Evolutionary conservation across 2,888 invertebrate species (phyloP).

Genomic region (Neuroscelio doddi): DNA sequence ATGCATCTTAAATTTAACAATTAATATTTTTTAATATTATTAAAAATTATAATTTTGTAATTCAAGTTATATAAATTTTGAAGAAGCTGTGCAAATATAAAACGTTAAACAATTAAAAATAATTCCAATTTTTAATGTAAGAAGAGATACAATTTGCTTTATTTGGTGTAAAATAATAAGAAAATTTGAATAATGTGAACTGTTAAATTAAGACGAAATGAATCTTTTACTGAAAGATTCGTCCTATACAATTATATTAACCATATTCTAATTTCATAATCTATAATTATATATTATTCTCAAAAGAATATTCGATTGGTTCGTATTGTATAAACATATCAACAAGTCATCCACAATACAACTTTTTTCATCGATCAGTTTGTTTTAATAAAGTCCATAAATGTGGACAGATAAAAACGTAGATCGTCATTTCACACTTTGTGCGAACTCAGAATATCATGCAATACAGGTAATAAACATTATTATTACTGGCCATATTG

Average conservation of each 20-base stretch:
- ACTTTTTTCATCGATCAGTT: neutral
- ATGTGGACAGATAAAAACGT: constrained; percentile 1
- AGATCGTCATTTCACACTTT: neutral
- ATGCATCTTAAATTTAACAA: too few relatives aligned
- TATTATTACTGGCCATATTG: too few relatives aligned
- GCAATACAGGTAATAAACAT: too few relatives aligned
- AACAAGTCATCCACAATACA: neutral
- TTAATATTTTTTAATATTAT: too few relatives aligned
- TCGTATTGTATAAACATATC: neutral
- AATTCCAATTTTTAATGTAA: too few relatives aligned
- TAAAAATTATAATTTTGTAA: too few relatives aligned
- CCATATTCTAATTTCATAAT: neutral
- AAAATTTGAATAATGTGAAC: neutral
- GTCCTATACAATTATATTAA: neutral
- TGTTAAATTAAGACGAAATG: neutral
- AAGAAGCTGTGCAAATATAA: neutral
- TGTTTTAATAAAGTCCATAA: neutral
- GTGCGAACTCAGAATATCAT: neutral
- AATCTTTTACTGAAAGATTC: neutral
- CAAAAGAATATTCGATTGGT: neutral
- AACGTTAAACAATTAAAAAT: too few relatives aligned
- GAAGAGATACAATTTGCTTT: too few relatives aligned
- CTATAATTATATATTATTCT: neutral
- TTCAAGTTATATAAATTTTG: neutral
- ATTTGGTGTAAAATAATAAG: too few relatives aligned